Conservation (phyloP, 2,888 invertebrate genomes). For the Pristionchus exspectatus region DNA sequence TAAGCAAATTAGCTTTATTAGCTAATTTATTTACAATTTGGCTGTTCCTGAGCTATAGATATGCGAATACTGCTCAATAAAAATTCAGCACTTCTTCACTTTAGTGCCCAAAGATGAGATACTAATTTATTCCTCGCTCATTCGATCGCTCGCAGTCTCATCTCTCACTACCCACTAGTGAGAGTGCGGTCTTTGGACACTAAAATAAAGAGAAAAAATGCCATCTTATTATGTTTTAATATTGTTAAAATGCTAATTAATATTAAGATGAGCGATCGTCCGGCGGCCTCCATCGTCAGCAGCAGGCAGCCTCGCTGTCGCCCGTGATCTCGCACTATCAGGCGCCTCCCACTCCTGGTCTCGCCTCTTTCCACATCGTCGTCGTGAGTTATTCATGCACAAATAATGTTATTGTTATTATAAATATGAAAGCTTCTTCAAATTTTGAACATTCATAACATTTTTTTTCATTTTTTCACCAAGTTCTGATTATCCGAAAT, state of each 20-base stretch:
- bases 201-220: too few species aligned
- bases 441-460: neutral
- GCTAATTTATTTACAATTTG: too few species aligned
- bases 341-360: neutral
- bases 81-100: too few species aligned
- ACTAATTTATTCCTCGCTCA: too few species aligned
- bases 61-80: too few species aligned
- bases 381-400: neutral
- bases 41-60: too few species aligned
- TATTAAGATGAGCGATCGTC: neutral
- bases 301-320: neutral
- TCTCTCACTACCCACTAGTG: too few species aligned
- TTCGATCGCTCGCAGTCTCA: too few species aligned
- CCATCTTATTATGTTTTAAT: neutral
- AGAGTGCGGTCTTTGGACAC: too few species aligned
- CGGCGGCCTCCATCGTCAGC: neutral
- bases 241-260: neutral
- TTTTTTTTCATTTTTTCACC: neutral
- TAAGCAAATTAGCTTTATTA: neutral
- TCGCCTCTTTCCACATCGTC: constrained; percentile 3
- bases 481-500: neutral
- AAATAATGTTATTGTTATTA: too few species aligned
- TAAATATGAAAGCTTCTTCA: too few species aligned
- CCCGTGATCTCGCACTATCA: neutral
- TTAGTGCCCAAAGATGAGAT: too few species aligned